Conservation (phyloP, 2,888 invertebrate species). For the Blera fallax region DNA sequence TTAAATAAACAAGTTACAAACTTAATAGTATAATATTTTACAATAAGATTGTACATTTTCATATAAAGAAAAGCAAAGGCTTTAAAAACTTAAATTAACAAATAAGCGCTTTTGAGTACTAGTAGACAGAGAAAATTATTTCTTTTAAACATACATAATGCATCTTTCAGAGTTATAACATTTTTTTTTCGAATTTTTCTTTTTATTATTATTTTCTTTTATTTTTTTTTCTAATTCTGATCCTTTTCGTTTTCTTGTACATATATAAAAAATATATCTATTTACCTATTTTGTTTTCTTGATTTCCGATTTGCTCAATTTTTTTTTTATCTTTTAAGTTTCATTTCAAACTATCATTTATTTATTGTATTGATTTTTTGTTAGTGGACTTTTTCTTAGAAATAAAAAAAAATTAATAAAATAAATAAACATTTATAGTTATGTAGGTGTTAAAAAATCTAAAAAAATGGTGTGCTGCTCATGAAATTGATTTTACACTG, state of each 20-base stretch:
- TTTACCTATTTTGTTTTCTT: constrained; percentile 36
- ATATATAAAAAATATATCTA: constrained; percentile 69
- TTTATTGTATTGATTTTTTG: constrained; percentile 41
- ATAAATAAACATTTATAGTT: neutral
- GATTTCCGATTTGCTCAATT: constrained; percentile 39
- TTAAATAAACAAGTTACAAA: constrained; percentile 12
- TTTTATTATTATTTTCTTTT: too few relatives aligned
- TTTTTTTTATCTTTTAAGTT: constrained; percentile 20
- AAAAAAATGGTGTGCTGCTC: constrained; percentile 29
- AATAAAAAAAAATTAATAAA: neutral
- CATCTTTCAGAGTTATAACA: neutral
- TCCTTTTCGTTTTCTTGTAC: constrained; percentile 57
- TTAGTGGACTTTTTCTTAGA: constrained; percentile 35
- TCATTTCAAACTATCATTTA: constrained; percentile 47
- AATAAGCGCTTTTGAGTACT: constrained; percentile 53
- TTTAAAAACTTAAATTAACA: constrained; percentile 39
- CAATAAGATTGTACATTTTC: constrained; percentile 39
- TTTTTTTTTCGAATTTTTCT: neutral
- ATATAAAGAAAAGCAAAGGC: constrained; percentile 34
- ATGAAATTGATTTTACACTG: constrained; percentile 52
- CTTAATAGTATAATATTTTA: constrained; percentile 38
- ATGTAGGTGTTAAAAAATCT: neutral
- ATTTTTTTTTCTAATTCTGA: constrained; percentile 27
- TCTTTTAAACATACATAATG: neutral
- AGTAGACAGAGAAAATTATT: constrained; percentile 36